Evolutionary conservation across 2,113 vertebrate species (phyloP).

Genomic region (Gyps fulvus): DNA sequence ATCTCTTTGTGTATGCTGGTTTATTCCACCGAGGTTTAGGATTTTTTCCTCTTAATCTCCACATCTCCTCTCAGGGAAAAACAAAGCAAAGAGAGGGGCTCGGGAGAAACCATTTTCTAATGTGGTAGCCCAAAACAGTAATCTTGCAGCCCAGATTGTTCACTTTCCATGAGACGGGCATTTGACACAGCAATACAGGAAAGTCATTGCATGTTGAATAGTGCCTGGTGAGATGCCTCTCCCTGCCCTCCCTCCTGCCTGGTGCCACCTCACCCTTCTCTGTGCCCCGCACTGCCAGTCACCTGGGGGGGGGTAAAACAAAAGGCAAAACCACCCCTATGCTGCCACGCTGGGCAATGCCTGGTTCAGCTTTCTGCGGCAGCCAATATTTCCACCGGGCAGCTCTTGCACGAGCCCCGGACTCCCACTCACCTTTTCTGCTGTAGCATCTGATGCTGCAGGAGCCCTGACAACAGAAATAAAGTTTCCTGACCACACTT

Average conservation of each 20-base stretch:
- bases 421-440: not conserved
- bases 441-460: not conserved
- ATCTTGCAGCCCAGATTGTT: not conserved
- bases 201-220: not conserved
- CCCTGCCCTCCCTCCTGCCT: not conserved
- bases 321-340: not conserved
- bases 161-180: not conserved
- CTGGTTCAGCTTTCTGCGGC: not conserved
- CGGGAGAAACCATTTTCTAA: not conserved
- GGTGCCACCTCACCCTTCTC: not conserved
- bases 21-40: not conserved
- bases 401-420: accelerated
- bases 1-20: not conserved
- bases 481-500: not conserved
- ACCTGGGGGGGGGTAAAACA: not conserved
- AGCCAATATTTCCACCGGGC: not conserved
- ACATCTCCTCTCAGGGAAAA: not conserved
- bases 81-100: not conserved
- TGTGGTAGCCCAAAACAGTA: not conserved
- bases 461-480: not conserved
- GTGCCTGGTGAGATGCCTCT: too few relatives aligned
- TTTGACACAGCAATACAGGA: not conserved
- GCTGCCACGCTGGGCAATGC: not conserved
- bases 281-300: accelerated
- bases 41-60: not conserved